phyloP scores from a whole-genome alignment of 2,888 invertebrate genomes.

The Apamea sordens region DNA sequence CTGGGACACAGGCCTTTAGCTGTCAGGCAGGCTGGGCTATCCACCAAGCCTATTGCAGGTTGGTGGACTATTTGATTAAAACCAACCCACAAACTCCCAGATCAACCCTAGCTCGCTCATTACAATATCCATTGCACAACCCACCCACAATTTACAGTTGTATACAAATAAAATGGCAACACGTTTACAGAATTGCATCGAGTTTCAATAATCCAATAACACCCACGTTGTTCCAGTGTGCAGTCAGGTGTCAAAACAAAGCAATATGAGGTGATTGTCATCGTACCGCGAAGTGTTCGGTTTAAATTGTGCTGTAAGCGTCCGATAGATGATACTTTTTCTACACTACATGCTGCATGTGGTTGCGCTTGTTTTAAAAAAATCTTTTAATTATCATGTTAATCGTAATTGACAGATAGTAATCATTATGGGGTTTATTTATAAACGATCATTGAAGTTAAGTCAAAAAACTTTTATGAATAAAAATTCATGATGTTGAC shows the following conservation, averaged over 20 bases:
- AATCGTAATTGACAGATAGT: neutral
- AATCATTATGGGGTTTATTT: too few relatives aligned
- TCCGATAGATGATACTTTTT: slow-evolving; percentile 45
- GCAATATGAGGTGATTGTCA: slow-evolving; percentile 51
- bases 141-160: slow-evolving; percentile 29
- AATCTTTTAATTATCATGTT: neutral
- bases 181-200: slow-evolving; percentile 62
- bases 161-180: slow-evolving; percentile 46
- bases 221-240: slow-evolving; percentile 46
- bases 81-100: neutral
- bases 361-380: neutral
- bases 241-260: slow-evolving; percentile 62
- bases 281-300: slow-evolving; percentile 48
- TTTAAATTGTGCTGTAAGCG: slow-evolving; percentile 43
- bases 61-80: too few relatives aligned
- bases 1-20: too few relatives aligned
- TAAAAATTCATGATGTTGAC: too few relatives aligned
- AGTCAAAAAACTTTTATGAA: too few relatives aligned
- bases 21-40: too few relatives aligned
- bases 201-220: slow-evolving; percentile 67
- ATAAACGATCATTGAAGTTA: too few relatives aligned
- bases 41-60: too few relatives aligned
- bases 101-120: slow-evolving; percentile 1
- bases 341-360: slow-evolving; percentile 1
- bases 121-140: slow-evolving; percentile 32